Evolutionary conservation across 2,797 vertebrate genomes (phyloP).

Genomic region (Melopsittacus undulatus): DNA sequence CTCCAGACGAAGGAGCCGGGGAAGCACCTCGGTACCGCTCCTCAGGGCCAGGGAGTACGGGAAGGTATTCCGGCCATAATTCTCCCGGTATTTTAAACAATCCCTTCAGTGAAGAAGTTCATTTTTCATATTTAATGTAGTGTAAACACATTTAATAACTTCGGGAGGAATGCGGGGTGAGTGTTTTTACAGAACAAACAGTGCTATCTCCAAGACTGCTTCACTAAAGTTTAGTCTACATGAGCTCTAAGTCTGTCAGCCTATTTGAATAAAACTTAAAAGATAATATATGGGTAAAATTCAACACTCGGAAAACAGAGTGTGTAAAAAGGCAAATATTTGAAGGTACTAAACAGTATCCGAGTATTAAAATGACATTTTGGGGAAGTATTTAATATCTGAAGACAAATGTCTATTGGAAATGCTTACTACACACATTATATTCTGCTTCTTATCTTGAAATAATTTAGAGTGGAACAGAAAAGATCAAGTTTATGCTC

Average conservation of each 20-base stretch:
- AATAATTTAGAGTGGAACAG: constrained; percentile 51
- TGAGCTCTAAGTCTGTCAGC: neutral
- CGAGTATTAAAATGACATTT: constrained; percentile 61
- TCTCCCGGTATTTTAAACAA: constrained; percentile 49
- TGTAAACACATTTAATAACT: constrained; percentile 68
- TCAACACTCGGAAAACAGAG: constrained; percentile 45
- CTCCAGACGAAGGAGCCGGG: neutral
- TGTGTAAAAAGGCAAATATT: constrained; percentile 66
- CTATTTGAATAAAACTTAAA: constrained; percentile 64
- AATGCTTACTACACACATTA: constrained; percentile 63
- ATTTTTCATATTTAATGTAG: constrained; percentile 71
- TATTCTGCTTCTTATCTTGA: constrained; percentile 51
- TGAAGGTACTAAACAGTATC: constrained; percentile 66
- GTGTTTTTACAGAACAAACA: constrained; percentile 64
- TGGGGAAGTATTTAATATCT: constrained; percentile 65
- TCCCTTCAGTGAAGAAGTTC: neutral
- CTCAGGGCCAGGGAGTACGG: neutral
- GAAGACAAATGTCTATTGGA: constrained; percentile 64
- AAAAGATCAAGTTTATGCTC: constrained; percentile 55
- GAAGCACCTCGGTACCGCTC: accelerated
- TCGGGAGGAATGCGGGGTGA: constrained; percentile 26
- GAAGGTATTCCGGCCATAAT: neutral
- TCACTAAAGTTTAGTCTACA: constrained; percentile 65
- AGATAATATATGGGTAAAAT: constrained; percentile 56
- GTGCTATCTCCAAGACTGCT: constrained; percentile 45